Evolutionary conservation across 2,888 invertebrate species (phyloP), one percentile per base, ranked within the genome.

Genomic region (Trichogramma dendrolimi): DNA sequence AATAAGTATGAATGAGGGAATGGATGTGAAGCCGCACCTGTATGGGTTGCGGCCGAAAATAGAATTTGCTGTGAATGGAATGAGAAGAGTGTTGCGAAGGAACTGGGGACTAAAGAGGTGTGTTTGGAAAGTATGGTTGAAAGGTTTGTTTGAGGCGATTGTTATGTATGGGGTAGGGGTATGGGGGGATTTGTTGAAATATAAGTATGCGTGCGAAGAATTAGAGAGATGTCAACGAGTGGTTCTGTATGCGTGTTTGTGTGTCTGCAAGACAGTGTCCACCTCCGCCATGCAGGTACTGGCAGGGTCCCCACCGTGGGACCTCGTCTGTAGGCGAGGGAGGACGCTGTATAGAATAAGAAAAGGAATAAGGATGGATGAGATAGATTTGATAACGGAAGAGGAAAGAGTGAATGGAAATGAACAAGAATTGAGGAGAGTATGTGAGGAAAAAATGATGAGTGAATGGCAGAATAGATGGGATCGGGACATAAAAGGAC

Each of bases 241-340:
- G 4, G 58, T 56, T 2, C 6, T 66, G 53, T 61, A 64, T 52
- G 66, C 62, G 1, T 55, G 61, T 48, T n/a, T 60, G 49, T 48
- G 54, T 6, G 63, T 66, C 4, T 69, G 67, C 40, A 60, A 63
- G 47, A 69, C 67, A 0, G 67, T 67, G 0, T 66, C 67, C 5
- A 66, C 64, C 6, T 64, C 61, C 4, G 60, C 61, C 0, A 27
- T 66, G 52, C 66, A 67, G 59, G 63, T 65, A 4, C 47, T 67
- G 0, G 11, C 49, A 14, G 66, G 66, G 2, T 53, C 42, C 14
- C 52, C 63, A 4, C 66, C 61, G 6, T 67, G 66, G 67, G 66
- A 64, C 51, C 52, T 67, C 5, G 56, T 62, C 39, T 53, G 39
- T 41, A 11, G 46, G 1, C 61, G 46, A 11, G 14, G 58, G 40